Conservation (phyloP, 2,888 invertebrate species). For the Ochropleura leucogaster region DNA sequence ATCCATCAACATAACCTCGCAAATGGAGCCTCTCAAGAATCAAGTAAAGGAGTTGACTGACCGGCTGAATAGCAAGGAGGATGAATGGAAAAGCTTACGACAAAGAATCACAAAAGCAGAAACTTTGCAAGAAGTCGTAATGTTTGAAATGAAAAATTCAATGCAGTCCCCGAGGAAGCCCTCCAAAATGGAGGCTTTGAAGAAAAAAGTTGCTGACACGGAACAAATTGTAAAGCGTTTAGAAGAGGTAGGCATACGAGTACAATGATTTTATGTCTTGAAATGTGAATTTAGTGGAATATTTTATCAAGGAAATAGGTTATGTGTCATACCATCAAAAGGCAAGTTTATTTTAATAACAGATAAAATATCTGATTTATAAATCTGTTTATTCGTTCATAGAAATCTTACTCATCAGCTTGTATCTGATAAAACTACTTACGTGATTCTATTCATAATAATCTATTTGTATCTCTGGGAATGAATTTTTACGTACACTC, state of each 20-base stretch:
- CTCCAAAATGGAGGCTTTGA: constrained; percentile 91
- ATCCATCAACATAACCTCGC: constrained; percentile 89
- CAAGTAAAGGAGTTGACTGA: constrained; percentile 89
- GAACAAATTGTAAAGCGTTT: constrained; percentile 89
- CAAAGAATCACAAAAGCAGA: constrained; percentile 90
- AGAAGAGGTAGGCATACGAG: constrained; percentile 79
- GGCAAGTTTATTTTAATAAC: background rate
- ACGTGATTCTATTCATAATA: background rate
- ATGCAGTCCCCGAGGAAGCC: constrained; percentile 88
- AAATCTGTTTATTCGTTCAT: constrained; percentile 12
- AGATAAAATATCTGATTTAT: constrained; percentile 3
- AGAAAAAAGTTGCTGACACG: constrained; percentile 91
- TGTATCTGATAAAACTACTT: background rate
- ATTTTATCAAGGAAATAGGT: background rate
- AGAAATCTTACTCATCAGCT: constrained; percentile 11
- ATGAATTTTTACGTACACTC: background rate
- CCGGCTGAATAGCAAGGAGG: constrained; percentile 87
- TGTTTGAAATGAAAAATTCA: constrained; percentile 88
- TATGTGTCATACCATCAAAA: background rate
- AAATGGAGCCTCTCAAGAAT: constrained; percentile 90
- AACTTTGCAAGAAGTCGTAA: constrained; percentile 89
- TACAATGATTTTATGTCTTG: constrained; percentile 24
- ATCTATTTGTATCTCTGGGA: background rate
- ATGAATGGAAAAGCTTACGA: constrained; percentile 89
- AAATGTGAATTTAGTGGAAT: background rate